Base-by-base conservation (phyloP, 1,140 invertebrate species). In the Danaus plexippus region DNA sequence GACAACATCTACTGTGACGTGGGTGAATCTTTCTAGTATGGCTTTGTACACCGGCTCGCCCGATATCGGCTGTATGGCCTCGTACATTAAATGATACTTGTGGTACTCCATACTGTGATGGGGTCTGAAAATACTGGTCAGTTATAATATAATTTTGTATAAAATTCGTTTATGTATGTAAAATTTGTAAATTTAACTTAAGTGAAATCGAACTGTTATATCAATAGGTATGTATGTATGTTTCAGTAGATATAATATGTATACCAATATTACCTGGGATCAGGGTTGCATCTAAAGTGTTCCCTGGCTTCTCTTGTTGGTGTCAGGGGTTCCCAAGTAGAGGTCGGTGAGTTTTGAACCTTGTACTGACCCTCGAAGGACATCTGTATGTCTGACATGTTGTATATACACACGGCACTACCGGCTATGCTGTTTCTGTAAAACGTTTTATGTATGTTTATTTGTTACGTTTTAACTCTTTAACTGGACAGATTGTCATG, bases 381-480 rank as follows among this genome's bases (percentile, higher is more conserved):
- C 7, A 91, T 87, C 46, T 93, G 89, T 9, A 99, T 95, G 0
- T 95, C 89, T 0, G 92, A 91, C 83, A 98, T 91, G 72, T 94
- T 96, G 87, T 95, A 99, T 0, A 94, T 92, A 83, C 97, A 99
- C 0, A 99, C 91, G 0, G 97, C 97, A 9, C 97, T 97, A 8
- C 96, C 97, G 10, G 92, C 90, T 60, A 99, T 96, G 63, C 95
- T 94, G 73, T 98, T 98, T 11, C 94, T 95, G 82, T 74, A 73
- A 56, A 87, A 52, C 46, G 55, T 7, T 32, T 7, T 32, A 32
- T 32, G 22, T 32, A 32, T 32, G 22, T 5, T 32, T 32, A 32
- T 32, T 32, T 32, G 22, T 32, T 32, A 32, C 22, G 7, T 32
- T 32, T 2, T 32, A 32, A 6, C 22, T 32, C 22, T 2, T 5